A percentile compares a stretch with the other conserved stretches of the same genome.
Evolutionary conservation across 2,888 invertebrate species (phyloP).

Genomic region (Scaptomyza reducta): DNA sequence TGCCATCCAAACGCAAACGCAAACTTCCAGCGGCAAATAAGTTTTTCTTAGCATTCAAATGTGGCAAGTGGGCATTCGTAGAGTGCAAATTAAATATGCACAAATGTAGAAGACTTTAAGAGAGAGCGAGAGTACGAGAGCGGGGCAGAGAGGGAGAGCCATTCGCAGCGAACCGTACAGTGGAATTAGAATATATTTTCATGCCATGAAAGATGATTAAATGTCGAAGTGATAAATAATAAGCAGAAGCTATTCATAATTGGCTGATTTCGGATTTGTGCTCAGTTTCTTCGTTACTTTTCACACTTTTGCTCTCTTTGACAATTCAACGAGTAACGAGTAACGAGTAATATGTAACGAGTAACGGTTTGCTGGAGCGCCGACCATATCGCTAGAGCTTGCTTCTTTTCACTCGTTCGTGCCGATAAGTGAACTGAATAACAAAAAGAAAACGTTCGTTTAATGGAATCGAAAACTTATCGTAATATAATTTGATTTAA

Average conservation of each 20-base stretch:
- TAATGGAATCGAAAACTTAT: no score
- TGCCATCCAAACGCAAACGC: no score
- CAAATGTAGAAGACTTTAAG: slow-evolving; percentile 48
- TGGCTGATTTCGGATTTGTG: no score
- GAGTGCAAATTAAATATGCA: slow-evolving; percentile 79
- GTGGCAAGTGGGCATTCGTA: slow-evolving; percentile 63
- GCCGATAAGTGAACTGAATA: background rate
- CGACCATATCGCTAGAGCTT: background rate
- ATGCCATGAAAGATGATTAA: background rate
- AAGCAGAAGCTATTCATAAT: no score
- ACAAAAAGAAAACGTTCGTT: no score
- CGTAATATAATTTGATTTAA: no score
- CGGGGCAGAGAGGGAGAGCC: slow-evolving; percentile 1
- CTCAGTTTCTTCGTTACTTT: no score
- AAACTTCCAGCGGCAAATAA: background rate
- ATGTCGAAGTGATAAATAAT: background rate
- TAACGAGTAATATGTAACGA: background rate
- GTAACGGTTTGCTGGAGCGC: background rate
- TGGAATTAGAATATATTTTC: slow-evolving; percentile 9
- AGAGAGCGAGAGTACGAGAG: background rate
- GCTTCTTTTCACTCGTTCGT: no score
- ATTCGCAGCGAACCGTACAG: slow-evolving; percentile 27
- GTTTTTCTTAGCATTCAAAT: slow-evolving; percentile 37
- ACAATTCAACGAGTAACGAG: no score
- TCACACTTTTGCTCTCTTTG: no score